Percentiles rank a stretch among this genome's conserved stretches.
phyloP scores from a whole-genome alignment of 2,113 vertebrate genomes.

The Zapornia atra region DNA sequence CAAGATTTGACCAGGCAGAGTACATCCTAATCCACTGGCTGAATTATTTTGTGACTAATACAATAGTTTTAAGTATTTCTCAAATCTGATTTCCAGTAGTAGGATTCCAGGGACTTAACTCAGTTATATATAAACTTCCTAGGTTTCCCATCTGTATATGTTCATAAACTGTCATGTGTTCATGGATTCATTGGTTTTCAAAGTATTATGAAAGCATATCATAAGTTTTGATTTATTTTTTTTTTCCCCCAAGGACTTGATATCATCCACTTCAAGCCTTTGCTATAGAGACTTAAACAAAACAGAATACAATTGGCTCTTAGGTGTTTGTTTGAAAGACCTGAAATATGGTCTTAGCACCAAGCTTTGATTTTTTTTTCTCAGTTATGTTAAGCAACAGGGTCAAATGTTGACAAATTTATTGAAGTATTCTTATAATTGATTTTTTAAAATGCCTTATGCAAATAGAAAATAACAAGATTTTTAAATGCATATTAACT shows the following conservation, averaged over 20 bases:
- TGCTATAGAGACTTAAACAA: background rate
- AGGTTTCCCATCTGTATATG: slow-evolving; percentile 9
- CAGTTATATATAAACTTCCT: slow-evolving; percentile 21
- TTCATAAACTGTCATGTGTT: background rate
- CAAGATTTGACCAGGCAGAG: background rate
- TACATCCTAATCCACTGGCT: slow-evolving; percentile 40
- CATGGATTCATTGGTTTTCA: background rate
- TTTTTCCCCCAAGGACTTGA: background rate
- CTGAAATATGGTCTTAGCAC: background rate
- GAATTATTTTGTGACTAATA: slow-evolving; percentile 45
- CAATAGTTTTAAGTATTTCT: background rate
- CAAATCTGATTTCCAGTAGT: slow-evolving; percentile 23
- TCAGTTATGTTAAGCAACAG: background rate
- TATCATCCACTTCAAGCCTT: background rate
- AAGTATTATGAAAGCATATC: background rate
- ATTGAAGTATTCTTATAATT: background rate
- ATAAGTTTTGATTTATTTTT: background rate
- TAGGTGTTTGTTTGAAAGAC: background rate
- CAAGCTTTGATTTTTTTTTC: background rate
- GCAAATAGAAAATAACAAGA: background rate
- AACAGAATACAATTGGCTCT: background rate
- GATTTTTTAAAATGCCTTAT: background rate
- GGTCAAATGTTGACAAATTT: background rate
- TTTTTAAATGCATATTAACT: background rate
- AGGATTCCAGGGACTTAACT: slow-evolving; percentile 45